These are phyloP conservation scores for Argopecten irradians DNA, from an alignment of 1,140 invertebrate species.

Conservation along the genomic window DNA sequence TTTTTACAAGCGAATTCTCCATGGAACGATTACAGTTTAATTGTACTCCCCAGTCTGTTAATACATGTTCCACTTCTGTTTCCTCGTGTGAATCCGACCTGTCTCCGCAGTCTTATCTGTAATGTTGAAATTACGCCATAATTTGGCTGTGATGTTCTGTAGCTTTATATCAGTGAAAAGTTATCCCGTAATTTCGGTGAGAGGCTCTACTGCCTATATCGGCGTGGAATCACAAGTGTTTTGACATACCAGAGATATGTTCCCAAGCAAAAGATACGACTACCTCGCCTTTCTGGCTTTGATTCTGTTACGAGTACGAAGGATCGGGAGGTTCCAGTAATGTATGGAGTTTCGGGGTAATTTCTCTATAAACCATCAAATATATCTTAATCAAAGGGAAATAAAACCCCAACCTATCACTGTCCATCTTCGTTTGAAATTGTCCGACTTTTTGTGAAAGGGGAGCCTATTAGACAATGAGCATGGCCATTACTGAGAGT, in stretches of 20 bases:
- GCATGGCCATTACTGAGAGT: not conserved
- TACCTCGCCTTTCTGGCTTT: not conserved
- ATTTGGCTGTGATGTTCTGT: not conserved
- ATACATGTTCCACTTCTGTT: not conserved
- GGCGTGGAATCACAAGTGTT: not conserved
- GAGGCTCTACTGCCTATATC: not conserved
- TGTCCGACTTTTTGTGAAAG: not conserved
- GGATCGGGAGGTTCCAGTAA: not conserved
- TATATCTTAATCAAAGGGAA: conserved; percentile 4
- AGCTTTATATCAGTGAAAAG: not conserved
- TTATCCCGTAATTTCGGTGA: not conserved
- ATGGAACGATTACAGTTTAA: not conserved
- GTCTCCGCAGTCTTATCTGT: not conserved
- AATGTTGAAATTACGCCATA: not conserved
- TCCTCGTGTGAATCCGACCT: not conserved
- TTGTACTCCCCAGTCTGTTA: not conserved
- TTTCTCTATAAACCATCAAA: not conserved
- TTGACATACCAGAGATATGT: not conserved
- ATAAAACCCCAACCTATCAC: not conserved
- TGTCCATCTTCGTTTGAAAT: not conserved
- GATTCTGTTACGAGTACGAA: not conserved
- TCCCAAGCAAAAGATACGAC: not conserved
- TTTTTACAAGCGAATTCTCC: no score
- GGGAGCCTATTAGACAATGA: not conserved
- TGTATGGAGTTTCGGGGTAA: conserved; percentile 16